Base-by-base conservation (phyloP, 2,888 invertebrate species). In the Dynastes maya region DNA sequence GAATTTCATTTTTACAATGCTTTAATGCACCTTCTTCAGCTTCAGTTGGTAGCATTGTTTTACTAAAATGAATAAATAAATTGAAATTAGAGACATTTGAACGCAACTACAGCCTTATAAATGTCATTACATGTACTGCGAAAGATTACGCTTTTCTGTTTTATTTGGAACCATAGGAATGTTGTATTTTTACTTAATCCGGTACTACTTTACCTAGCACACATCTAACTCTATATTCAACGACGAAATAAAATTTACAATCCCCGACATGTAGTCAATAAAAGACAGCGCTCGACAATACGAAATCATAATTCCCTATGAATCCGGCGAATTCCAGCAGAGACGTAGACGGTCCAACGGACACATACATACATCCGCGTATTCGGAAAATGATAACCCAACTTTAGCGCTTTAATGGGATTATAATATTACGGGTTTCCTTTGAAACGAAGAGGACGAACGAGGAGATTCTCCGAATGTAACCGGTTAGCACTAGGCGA, bases 351-450 rank as follows among this genome's bases (percentile, higher is more conserved):
- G 45, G 9, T 45, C 45, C 45, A 45, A 45, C 45, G 11, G 45
- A 8, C 45, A 11, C 45, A 45, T 8, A 22, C 16, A 53, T 55
- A 55, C n/a, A 37, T 71, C 76, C 68, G 77, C 76, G 79, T 45
- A 11, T 81, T 81, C 80, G 76, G 79, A 80, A 58, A 77, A 80
- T 77, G 79, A 83, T 82, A 77, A 82, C 80, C 81, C 79, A 82
- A 83, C 82, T 82, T 83, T 81, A 76, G 81, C 79, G 79, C 81
- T 80, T 81, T 81, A 79, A 79, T 61, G 72, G 81, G 81, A 83
- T 84, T 83, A 83, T 82, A 83, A 82, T 83, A 83, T 82, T 82
- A 83, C 80, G 81, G 16, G 82, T 83, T 83, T 83, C 83, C 83
- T 82, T 83, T 83, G 80, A 81, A 80, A 81, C 45, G 45, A 45